phyloP scores from a whole-genome alignment of 2,797 vertebrate genomes.

The Tamandua tetradactyla region DNA sequence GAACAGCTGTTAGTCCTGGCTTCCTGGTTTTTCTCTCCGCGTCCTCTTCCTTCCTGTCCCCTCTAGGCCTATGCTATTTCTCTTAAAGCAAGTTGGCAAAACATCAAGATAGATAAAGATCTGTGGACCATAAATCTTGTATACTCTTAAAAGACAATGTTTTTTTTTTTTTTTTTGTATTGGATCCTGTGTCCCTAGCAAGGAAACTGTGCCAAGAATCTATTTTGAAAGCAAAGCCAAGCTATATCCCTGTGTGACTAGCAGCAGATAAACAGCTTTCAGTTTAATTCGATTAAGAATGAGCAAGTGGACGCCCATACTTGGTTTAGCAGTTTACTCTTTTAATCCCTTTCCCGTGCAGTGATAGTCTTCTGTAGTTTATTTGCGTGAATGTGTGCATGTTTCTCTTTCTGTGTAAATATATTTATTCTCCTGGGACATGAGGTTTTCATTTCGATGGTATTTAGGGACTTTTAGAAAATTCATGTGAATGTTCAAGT shows the following conservation, averaged over 20 bases:
- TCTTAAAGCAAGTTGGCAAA: conserved; percentile 70
- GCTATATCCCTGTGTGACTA: neutral
- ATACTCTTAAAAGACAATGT: conserved; percentile 21
- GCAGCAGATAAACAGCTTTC: conserved; percentile 64
- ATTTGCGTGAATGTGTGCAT: neutral
- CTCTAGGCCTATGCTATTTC: conserved; percentile 26
- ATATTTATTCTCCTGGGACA: conserved; percentile 10
- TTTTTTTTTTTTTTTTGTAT: conserved; percentile 16
- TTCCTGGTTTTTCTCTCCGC: conserved; percentile 58
- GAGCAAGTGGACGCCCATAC: conserved; percentile 28
- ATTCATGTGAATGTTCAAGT: conserved; percentile 44
- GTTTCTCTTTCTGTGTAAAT: neutral
- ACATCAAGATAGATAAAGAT: conserved; percentile 66
- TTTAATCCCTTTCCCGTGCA: neutral
- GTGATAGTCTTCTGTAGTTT: neutral
- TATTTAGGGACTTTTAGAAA: conserved; percentile 26
- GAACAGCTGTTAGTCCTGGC: conserved; percentile 34
- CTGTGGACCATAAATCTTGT: conserved; percentile 57
- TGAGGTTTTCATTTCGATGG: conserved; percentile 35
- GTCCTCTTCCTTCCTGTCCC: conserved; percentile 56
- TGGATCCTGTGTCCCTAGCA: conserved; percentile 62
- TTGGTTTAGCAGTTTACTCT: neutral
- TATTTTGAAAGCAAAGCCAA: conserved; percentile 55
- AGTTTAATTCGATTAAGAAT: conserved; percentile 55
- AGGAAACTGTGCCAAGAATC: conserved; percentile 66